Base-by-base conservation (phyloP, 1,140 invertebrate genomes). In the Pseudoatta argentina region DNA sequence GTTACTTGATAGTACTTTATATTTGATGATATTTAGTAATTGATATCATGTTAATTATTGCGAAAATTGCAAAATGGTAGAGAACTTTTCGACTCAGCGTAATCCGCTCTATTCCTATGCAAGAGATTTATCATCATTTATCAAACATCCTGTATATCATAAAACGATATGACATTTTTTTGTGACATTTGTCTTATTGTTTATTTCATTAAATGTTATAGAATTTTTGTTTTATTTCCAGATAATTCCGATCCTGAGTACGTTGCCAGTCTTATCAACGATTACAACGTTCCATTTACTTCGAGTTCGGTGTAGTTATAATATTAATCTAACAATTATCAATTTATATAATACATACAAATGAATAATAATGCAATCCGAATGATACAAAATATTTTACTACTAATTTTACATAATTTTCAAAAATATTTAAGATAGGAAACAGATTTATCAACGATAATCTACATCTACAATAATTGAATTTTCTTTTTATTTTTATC, bases 161-260 rank as follows among this genome's bases (percentile, higher is more conserved):
- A 34, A 64, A 71, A 71, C 51, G 6, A 71, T 53, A 24, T 51
- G 57, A 16, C 12, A 14, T 16, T 48, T 27, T 8, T 7, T 64
- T 18, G n/a, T 44, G n/a, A 59, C 44, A n/a, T 44, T 44, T 27
- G 21, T 18, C 3, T 55, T 55, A 12, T 53, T 30, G 18, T 21
- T 57, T 30, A 8, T 21, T 7, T 57, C 2, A 59, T 16, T 39
- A 10, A 48, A 30, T 57, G n/a, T 57, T 89, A 51, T 39, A 75
- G 66, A 59, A 30, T 66, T 76, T 53, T 87, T 66, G 34, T 69
- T 92, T 91, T 85, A 91, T 91, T 93, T 92, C 77, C 91, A 93
- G 92, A 93, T 93, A 91, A 90, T 78, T 89, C 75, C 71, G 87
- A 89, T 89, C 86, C 91, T 88, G 86, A 88, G 73, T 88, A 92